These are phyloP conservation scores for Vipera ursinii DNA, from an alignment of 2,797 vertebrate species.

Conservation along the genomic window DNA sequence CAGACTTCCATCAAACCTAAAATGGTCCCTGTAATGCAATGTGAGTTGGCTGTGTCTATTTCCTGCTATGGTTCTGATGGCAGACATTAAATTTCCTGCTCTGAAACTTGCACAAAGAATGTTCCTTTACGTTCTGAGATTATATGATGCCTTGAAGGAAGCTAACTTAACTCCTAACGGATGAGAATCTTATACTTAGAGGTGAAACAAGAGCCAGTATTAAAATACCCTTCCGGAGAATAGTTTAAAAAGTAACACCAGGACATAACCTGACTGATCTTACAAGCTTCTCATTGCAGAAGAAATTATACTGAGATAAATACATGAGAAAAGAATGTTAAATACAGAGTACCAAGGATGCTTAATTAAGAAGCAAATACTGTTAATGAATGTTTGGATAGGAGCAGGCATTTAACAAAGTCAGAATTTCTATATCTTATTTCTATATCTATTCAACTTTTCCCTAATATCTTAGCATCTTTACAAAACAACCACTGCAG, in stretches of 20 bases:
- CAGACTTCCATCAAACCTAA: not conserved
- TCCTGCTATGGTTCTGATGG: constrained; percentile 8
- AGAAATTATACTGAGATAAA: not conserved
- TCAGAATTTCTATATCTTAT: not conserved
- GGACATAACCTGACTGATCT: not conserved
- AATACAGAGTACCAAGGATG: not conserved
- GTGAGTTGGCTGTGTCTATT: not conserved
- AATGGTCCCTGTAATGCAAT: constrained; percentile 9
- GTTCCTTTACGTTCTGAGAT: constrained; percentile 7
- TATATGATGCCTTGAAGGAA: constrained; percentile 7
- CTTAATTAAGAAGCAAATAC: not conserved
- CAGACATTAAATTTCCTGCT: constrained; percentile 17
- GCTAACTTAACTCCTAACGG: constrained; percentile 6
- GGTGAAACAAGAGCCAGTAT: constrained; percentile 8
- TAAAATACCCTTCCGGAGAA: constrained; percentile 16
- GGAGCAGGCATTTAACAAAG: not conserved
- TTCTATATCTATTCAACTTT: not conserved
- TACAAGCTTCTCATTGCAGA: not conserved
- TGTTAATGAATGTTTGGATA: not conserved
- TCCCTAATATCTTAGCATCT: not conserved
- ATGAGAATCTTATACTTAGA: constrained; percentile 16
- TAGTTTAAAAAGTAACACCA: not conserved
- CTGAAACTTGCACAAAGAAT: constrained; percentile 11
- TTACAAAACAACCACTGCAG: not conserved
- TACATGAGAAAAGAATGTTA: not conserved